phyloP scores from a whole-genome alignment of 1,140 invertebrate species.

The Bursaphelenchus mucronatus region DNA sequence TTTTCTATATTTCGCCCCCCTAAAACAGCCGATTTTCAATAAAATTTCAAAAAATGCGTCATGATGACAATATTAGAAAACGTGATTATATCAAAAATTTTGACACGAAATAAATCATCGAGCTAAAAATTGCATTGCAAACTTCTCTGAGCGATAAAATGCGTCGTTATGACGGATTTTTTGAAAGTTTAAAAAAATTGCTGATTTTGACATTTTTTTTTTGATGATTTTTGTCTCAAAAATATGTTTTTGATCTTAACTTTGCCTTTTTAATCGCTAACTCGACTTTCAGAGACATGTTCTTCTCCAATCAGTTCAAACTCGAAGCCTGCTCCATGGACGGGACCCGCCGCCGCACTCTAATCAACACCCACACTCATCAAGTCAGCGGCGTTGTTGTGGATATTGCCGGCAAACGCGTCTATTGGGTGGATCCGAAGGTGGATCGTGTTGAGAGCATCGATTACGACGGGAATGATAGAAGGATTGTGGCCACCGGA shows the following conservation, averaged over 20 bases:
- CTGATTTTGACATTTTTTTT: too few species aligned
- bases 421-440: slow-evolving; percentile 69
- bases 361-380: slow-evolving; percentile 58
- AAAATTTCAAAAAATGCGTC: too few species aligned
- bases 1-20: too few species aligned
- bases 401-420: slow-evolving; percentile 55
- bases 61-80: too few species aligned
- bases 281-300: slow-evolving; percentile 57
- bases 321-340: slow-evolving; percentile 56
- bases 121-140: too few species aligned
- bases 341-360: slow-evolving; percentile 46
- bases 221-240: too few species aligned
- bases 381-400: slow-evolving; percentile 58
- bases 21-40: too few species aligned
- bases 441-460: slow-evolving; percentile 66
- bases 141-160: too few species aligned
- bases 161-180: too few species aligned
- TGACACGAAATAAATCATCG: too few species aligned
- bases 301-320: slow-evolving; percentile 60
- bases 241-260: not conserved
- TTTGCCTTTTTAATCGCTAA: slow-evolving; percentile 3
- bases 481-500: slow-evolving; percentile 55
- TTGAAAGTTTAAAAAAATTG: too few species aligned
- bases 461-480: slow-evolving; percentile 64
- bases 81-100: too few species aligned